Evolutionary conservation across 2,888 invertebrate species (phyloP).

Genomic region (Omphaloscelis lunosa): DNA sequence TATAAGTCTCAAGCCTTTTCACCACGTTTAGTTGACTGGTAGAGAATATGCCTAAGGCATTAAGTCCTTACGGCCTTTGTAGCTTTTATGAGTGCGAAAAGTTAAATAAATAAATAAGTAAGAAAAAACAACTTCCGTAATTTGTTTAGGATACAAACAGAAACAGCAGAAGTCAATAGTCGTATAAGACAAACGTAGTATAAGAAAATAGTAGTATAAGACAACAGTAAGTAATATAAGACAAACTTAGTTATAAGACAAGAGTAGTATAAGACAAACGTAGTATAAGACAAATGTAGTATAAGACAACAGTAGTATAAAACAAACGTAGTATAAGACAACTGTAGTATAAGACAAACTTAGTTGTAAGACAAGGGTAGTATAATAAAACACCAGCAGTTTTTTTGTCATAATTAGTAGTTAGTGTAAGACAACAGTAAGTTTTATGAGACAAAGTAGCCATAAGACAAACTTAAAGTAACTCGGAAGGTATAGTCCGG

Average conservation of each 20-base stretch:
- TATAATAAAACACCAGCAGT: not conserved
- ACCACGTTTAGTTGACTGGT: no score
- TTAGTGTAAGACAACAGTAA: not conserved
- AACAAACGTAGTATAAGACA: not conserved
- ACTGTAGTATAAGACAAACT: not conserved
- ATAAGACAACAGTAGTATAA: not conserved
- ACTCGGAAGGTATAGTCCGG: no score
- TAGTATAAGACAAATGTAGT: not conserved
- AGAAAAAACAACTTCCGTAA: not conserved
- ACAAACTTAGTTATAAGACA: not conserved
- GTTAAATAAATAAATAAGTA: not conserved
- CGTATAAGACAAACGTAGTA: not conserved
- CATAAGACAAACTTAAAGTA: not conserved
- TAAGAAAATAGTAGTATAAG: not conserved
- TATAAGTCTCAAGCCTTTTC: not conserved
- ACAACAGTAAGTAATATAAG: not conserved
- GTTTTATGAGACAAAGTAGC: not conserved
- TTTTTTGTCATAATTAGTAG: no score
- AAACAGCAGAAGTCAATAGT: not conserved
- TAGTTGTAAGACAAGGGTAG: not conserved
- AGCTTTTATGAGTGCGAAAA: no score
- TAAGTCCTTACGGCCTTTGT: no score
- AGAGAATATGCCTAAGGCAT: no score
- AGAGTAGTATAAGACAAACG: no score
- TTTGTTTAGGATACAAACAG: not conserved